Evolutionary conservation across 2,113 vertebrate species (phyloP), one percentile per base, ranked within the genome.

Genomic region (Progne subis): DNA sequence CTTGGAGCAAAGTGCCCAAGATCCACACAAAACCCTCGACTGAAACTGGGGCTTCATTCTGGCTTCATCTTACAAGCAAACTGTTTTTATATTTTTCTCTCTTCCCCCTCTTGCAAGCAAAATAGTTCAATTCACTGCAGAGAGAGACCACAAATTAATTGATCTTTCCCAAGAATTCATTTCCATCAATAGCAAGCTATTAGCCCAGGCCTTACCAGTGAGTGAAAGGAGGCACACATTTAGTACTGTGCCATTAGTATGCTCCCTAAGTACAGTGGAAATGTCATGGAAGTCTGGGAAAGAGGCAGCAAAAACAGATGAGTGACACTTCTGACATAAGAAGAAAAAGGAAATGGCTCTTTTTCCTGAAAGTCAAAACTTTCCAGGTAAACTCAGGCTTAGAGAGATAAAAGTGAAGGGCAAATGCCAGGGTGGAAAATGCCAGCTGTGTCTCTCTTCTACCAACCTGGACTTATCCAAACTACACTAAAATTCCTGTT

Each of bases 81-180:
- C 8, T 34, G 56, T 9, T 61, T 9, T 61, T 31, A 0, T 31
- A 12, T 49, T 87, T 55, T 55, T 19, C 18, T 37, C 53, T 64
- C 47, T 25, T 16, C 17, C 4, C 4, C 0, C 3, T 41, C 29
- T 10, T 56, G 31, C 29, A 86, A 85, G 43, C 0, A 0, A 34
- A 81, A 32, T 20, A 21, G 32, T 52, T 76, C 86, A n/a, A 52
- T 68, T 67, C 61, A 8, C 29, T 29, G 13, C 57, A 39, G 41
- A 89, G 60, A 52, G 41, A 85, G 83, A 41, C 74, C 49, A 79
- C 60, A 84, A 76, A 88, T 85, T 41, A 93, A 76, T 31, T 53
- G 75, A 82, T 91, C 70, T 88, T 61, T 86, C 67, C 71, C 59
- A 43, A 59, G 68, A 83, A 64, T 65, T 82, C 64, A 11, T 59